Conservation (phyloP, 1,140 invertebrate genomes). For the Rhyzopertha dominica region DNA sequence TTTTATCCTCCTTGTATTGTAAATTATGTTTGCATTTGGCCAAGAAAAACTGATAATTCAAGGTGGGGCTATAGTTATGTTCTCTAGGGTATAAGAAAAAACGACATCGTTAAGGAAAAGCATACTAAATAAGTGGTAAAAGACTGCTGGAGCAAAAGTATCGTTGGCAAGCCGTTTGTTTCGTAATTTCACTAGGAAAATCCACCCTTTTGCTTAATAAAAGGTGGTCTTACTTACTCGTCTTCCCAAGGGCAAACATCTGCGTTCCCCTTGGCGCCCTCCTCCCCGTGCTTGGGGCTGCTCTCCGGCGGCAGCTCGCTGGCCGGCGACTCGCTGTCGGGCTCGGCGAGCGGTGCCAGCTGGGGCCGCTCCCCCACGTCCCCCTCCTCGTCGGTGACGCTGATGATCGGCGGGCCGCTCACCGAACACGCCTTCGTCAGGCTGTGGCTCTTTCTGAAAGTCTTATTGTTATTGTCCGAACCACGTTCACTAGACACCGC, state of each 20-base stretch:
- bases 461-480: constrained; percentile 39
- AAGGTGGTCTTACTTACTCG: constrained; percentile 85
- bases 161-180: too few species aligned
- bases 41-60: too few species aligned
- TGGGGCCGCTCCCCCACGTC: too few species aligned
- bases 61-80: too few species aligned
- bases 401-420: constrained; percentile 58
- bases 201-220: too few species aligned
- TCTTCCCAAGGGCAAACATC: constrained; percentile 86
- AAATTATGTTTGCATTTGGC: too few species aligned
- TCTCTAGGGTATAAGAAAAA: too few species aligned
- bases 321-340: constrained; percentile 59
- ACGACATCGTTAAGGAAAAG: too few species aligned
- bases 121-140: too few species aligned
- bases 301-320: constrained; percentile 38
- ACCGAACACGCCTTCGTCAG: constrained; percentile 42
- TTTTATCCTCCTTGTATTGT: too few species aligned
- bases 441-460: constrained; percentile 41
- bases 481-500: constrained; percentile 45
- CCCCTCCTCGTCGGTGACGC: constrained; percentile 50
- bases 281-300: constrained; percentile 25
- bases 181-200: too few species aligned
- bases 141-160: too few species aligned
- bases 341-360: constrained; percentile 57
- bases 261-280: constrained; percentile 56